Evolutionary conservation across 2,888 invertebrate species (phyloP).

Genomic region (Magallana nippona): DNA sequence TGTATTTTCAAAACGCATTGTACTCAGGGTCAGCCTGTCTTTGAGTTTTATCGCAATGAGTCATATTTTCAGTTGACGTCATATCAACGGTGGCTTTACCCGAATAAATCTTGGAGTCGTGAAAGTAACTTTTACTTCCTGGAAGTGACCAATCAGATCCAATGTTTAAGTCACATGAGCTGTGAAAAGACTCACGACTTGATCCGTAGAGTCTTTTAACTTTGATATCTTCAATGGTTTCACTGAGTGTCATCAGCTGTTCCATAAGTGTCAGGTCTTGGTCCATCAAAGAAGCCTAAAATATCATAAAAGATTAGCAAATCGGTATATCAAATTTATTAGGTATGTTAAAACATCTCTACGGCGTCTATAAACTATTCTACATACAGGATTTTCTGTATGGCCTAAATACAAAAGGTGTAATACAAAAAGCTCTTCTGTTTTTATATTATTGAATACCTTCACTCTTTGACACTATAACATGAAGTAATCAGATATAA

Average conservation of each 20-base stretch:
- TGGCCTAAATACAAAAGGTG: no score
- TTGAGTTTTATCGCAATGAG: not conserved
- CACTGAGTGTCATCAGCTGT: constrained; percentile 76
- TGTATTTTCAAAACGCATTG: not conserved
- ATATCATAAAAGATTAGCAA: constrained; percentile 38
- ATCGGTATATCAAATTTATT: no score
- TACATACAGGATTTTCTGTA: no score
- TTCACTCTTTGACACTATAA: no score
- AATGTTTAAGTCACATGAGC: constrained; percentile 52
- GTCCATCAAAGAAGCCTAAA: constrained; percentile 75
- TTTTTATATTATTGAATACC: no score
- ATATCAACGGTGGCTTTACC: constrained; percentile 4
- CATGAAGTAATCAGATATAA: no score
- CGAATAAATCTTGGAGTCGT: not conserved
- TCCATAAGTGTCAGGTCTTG: constrained; percentile 76
- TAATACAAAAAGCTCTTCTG: no score
- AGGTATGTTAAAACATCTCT: no score
- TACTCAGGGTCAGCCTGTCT: not conserved
- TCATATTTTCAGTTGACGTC: not conserved
- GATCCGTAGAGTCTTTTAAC: constrained; percentile 45
- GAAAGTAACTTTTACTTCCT: not conserved
- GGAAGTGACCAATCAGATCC: constrained; percentile 40
- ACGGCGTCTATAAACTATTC: no score
- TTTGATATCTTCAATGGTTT: constrained; percentile 76
- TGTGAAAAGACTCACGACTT: constrained; percentile 54